Percentiles rank a stretch among this genome's conserved stretches.
phyloP scores from a whole-genome alignment of 2,888 invertebrate species.

The Nomada ruficornis region DNA sequence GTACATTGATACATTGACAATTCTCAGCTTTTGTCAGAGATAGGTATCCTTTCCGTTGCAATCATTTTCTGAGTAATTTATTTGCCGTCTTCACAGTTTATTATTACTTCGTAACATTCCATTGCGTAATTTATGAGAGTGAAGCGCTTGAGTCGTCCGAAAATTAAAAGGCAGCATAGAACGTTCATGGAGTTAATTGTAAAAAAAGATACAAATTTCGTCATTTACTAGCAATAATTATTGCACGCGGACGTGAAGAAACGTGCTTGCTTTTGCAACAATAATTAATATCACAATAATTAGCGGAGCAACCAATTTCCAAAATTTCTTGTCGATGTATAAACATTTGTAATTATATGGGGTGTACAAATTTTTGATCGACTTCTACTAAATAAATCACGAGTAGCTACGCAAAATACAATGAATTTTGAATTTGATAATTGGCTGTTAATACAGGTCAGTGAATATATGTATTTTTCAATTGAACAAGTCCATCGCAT shows the following conservation, averaged over 20 bases:
- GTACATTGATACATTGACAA: no score
- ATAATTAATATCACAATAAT: background rate
- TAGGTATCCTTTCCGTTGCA: background rate
- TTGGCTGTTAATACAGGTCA: no score
- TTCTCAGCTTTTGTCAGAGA: background rate
- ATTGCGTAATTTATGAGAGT: slow-evolving; percentile 1
- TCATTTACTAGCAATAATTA: background rate
- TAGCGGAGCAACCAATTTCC: background rate
- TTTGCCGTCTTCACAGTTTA: background rate
- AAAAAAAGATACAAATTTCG: background rate
- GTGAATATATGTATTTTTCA: no score
- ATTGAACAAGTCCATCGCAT: no score
- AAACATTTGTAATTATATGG: no score
- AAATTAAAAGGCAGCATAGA: background rate
- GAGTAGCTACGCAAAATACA: no score
- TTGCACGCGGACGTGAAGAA: background rate
- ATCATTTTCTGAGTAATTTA: background rate
- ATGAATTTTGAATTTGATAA: no score
- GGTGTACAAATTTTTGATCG: no score
- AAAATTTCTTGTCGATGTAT: background rate
- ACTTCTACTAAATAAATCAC: no score
- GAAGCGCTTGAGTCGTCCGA: background rate
- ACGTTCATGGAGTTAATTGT: slow-evolving; percentile 7
- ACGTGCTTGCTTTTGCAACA: background rate
- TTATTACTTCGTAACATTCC: background rate